A percentile compares a stretch with the other conserved stretches of the same genome.
Evolutionary conservation across 2,888 invertebrate species (phyloP).

Genomic region (Prenolepis imparis): DNA sequence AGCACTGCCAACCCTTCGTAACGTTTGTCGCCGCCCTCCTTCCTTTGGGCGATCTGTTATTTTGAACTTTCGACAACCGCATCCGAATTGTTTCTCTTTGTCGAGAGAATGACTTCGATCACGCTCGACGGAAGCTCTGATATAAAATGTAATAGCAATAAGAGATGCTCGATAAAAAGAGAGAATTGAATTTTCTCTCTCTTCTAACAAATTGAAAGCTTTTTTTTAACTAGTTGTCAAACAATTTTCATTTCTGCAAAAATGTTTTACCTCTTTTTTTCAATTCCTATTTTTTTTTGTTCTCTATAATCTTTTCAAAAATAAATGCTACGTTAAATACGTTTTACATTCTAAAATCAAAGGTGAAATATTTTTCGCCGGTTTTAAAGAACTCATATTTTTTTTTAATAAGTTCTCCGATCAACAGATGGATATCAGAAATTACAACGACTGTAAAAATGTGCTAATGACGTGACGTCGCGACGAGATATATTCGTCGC

Average conservation of each 20-base stretch:
- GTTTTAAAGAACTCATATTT: neutral
- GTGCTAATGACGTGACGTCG: conserved; percentile 30
- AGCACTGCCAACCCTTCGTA: conserved; percentile 43
- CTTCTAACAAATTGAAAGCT: conserved; percentile 18
- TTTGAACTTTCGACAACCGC: conserved; percentile 72
- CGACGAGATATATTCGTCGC: conserved; percentile 40
- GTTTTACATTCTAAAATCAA: neutral
- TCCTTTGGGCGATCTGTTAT: conserved; percentile 66
- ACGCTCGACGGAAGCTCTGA: conserved; percentile 8
- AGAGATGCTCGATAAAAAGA: conserved; percentile 14
- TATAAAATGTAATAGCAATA: conserved; percentile 34
- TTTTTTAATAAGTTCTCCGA: neutral
- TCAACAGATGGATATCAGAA: neutral
- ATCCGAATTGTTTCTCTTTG: conserved; percentile 60
- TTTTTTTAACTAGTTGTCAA: conserved; percentile 4
- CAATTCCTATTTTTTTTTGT: neutral
- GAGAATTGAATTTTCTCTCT: conserved; percentile 8
- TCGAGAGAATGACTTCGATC: conserved; percentile 36
- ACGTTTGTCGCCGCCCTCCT: conserved; percentile 52
- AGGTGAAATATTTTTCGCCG: neutral
- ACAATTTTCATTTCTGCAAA: neutral
- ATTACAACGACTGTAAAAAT: conserved; percentile 9
- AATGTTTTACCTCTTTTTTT: neutral
- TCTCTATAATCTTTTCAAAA: neutral
- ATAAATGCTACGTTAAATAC: neutral